Percentiles rank a stretch among this genome's conserved stretches.
Evolutionary conservation across 2,888 invertebrate species (phyloP).

Genomic region (Sicus ferrugineus): DNA sequence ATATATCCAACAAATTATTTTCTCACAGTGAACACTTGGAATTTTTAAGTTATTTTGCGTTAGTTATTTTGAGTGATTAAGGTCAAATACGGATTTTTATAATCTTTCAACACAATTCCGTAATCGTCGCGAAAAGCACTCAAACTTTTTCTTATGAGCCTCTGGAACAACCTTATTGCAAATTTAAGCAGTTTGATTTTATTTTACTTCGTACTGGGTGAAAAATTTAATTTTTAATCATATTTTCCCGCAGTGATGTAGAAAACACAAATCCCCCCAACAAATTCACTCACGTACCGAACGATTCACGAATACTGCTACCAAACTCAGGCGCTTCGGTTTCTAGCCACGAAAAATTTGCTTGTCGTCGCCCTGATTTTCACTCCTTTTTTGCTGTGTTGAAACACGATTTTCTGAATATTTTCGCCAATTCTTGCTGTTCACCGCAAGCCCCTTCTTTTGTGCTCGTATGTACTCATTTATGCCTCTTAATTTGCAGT

Average conservation of each 20-base stretch:
- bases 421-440: conserved; percentile 39
- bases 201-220: not conserved
- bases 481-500: conserved; percentile 48
- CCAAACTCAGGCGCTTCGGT: conserved; percentile 40
- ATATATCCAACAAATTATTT: conserved; percentile 21
- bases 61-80: no score
- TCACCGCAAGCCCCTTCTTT: conserved; percentile 42
- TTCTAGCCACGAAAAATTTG: conserved; percentile 46
- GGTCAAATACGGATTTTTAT: no score
- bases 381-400: conserved; percentile 36
- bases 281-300: conserved; percentile 31
- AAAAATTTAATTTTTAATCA: not conserved
- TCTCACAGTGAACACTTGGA: not conserved
- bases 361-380: conserved; percentile 48
- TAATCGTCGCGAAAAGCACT: not conserved
- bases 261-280: conserved; percentile 24
- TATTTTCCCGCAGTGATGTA: conserved; percentile 13
- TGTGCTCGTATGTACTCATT: conserved; percentile 48
- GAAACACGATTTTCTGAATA: conserved; percentile 20
- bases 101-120: not conserved
- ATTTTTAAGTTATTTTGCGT: no score
- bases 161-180: not conserved
- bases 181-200: no score
- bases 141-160: not conserved
- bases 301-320: conserved; percentile 21